phyloP scores from a whole-genome alignment of 1,140 invertebrate species.

The Leptestheria dahalacensis region DNA sequence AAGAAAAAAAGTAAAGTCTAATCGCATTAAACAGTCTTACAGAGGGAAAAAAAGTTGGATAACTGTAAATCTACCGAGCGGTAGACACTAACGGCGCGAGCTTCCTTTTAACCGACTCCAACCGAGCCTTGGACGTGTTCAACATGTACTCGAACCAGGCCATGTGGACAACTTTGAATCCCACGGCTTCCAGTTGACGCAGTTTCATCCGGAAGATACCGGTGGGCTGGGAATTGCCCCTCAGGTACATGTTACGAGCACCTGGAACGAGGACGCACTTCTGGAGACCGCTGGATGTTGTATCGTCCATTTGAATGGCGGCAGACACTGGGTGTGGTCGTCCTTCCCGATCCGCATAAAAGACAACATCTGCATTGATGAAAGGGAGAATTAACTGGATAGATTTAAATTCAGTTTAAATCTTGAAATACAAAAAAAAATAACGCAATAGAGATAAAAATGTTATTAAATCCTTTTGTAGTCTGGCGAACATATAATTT shows the following conservation, averaged over 20 bases:
- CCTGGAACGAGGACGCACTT: not conserved
- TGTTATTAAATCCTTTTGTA: too few species aligned
- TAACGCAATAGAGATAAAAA: too few species aligned
- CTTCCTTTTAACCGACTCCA: not conserved
- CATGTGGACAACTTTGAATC: not conserved
- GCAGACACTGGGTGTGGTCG: not conserved
- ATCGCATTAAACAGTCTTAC: too few species aligned
- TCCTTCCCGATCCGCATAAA: not conserved
- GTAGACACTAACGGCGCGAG: not conserved
- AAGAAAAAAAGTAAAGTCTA: too few species aligned
- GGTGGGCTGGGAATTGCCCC: not conserved
- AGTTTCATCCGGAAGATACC: not conserved
- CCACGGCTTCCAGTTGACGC: not conserved
- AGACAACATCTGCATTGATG: not conserved
- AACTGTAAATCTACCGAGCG: too few species aligned
- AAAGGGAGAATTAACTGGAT: too few species aligned
- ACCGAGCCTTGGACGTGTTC: not conserved
- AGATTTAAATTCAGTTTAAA: too few species aligned
- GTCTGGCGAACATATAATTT: too few species aligned
- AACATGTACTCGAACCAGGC: not conserved
- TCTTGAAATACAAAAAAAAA: too few species aligned
- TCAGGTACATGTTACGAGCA: constrained; percentile 1
- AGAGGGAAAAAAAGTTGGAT: too few species aligned
- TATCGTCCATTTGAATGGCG: not conserved
- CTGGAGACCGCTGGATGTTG: not conserved